Evolutionary conservation across 2,797 vertebrate genomes (phyloP), one percentile per base, ranked within the genome.

Genomic region (Falco naumanni): DNA sequence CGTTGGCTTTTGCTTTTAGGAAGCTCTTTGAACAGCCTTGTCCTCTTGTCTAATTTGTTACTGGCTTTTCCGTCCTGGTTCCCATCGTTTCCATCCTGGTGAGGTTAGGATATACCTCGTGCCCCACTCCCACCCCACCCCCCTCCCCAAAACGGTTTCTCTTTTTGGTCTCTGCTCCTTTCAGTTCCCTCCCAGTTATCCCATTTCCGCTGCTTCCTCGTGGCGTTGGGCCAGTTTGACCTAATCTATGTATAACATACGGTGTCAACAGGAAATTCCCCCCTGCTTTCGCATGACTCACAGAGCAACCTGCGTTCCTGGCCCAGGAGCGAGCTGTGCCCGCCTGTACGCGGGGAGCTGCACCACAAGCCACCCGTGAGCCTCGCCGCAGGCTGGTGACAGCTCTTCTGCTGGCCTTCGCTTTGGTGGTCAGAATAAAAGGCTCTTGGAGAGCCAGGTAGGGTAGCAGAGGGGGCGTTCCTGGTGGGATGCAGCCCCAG

Each of bases 181-280:
- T 54, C n/a, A 1, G 72, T 87, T 81, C 84, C 51, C 90, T 95
- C 83, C 76, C 48, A 41, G 76, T 91, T 90, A 78, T 45, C 94
- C 95, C 31, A 0, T 94, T 96, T 91, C 91, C 70, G 0, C 83
- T 66, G 56, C 88, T 94, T 92, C 96, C 91, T 78, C 8, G 0
- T 74, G 90, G 89, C 66, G 0, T 7, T 13, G 80, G 74, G 88
- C 93, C 94, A 66, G 80, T n/a, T 70, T 89, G 89, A 69, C 89
- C 84, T 87, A 93, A 77, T 95, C 96, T 92, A 63, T 95, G 93
- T 79, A 84, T 97, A 91, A 88, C 96, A 90, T 89, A 94, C 29
- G 9, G 80, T 91, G 94, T 93, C 95, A 93, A 93, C 91, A 96
- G 95, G 96, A 97, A 97, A 96, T 94, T 93, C 92, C 79, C 61